Percentiles rank a stretch among this genome's conserved stretches.
Conservation (phyloP, 2,113 vertebrate species). For the Polypterus bichir region DNA sequence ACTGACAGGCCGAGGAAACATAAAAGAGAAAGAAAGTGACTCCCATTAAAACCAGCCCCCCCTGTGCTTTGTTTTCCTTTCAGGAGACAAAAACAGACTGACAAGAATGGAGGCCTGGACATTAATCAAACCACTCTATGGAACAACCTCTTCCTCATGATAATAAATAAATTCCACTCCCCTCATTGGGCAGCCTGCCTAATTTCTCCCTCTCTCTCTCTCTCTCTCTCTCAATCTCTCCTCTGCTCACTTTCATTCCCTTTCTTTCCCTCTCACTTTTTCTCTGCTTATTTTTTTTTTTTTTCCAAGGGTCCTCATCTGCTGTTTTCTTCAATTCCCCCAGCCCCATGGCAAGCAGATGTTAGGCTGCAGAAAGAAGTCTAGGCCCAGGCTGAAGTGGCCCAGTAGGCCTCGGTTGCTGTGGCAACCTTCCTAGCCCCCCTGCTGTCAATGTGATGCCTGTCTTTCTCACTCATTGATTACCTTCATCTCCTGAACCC, state of each 20-base stretch:
- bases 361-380: constrained; percentile 40
- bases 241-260: constrained; percentile 1
- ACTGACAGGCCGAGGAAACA: constrained; percentile 61
- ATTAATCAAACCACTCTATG: constrained; percentile 74
- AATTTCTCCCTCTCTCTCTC: constrained; percentile 34
- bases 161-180: constrained; percentile 59
- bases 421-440: constrained; percentile 39
- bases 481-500: constrained; percentile 39
- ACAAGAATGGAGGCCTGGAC: constrained; percentile 58
- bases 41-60: constrained; percentile 49
- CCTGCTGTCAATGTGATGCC: constrained; percentile 38
- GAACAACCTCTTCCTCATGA: constrained; percentile 59
- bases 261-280: constrained; percentile 10
- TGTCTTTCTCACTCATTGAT: constrained; percentile 45
- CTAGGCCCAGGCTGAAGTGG: constrained; percentile 32
- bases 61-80: constrained; percentile 53
- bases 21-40: constrained; percentile 53
- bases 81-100: constrained; percentile 57
- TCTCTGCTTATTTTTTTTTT: constrained; percentile 13
- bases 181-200: constrained; percentile 51
- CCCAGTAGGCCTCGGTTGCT: constrained; percentile 46
- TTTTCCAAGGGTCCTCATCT: constrained; percentile 37
- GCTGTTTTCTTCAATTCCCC: constrained; percentile 41
- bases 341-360: constrained; percentile 54
- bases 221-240: constrained; percentile 23